Percentiles rank a stretch among this genome's conserved stretches.
phyloP scores from a whole-genome alignment of 1,140 invertebrate species.

The Apocrypta bakeri region DNA sequence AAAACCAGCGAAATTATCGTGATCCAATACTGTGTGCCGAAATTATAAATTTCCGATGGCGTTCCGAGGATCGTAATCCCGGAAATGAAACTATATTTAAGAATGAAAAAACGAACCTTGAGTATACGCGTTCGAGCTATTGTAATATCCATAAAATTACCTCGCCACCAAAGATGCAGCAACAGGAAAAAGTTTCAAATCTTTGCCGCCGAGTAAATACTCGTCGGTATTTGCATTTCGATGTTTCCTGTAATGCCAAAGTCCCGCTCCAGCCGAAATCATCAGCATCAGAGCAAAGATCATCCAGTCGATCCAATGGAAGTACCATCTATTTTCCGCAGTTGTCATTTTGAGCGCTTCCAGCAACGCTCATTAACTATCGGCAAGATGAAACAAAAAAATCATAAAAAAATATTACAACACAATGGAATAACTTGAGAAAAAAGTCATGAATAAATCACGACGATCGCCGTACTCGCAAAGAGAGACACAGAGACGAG shows the following conservation, averaged over 20 bases:
- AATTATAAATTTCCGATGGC: constrained; percentile 91
- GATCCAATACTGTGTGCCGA: constrained; percentile 87
- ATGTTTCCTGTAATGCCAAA: constrained; percentile 69
- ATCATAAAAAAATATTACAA: no score
- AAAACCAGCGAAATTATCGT: constrained; percentile 81
- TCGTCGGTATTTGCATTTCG: constrained; percentile 74
- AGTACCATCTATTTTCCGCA: constrained; percentile 64
- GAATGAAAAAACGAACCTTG: no score
- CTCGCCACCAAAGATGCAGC: constrained; percentile 88
- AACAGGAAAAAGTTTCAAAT: constrained; percentile 85
- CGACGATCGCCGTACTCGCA: no score
- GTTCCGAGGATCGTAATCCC: constrained; percentile 92
- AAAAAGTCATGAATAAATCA: no score
- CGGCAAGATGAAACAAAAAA: no score
- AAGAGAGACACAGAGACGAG: no score
- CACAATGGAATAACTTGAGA: no score
- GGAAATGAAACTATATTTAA: constrained; percentile 83
- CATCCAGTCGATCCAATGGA: constrained; percentile 76
- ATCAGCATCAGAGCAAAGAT: constrained; percentile 77
- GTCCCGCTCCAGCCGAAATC: constrained; percentile 72
- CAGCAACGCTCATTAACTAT: no score
- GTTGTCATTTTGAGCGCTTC: constrained; percentile 30
- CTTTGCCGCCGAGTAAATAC: constrained; percentile 83
- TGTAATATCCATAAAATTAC: no score
- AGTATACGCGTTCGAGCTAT: no score